A percentile compares a stretch with the other conserved stretches of the same genome.
Conservation (phyloP, 1,140 invertebrate species). For the Drosophila ficusphila region DNA sequence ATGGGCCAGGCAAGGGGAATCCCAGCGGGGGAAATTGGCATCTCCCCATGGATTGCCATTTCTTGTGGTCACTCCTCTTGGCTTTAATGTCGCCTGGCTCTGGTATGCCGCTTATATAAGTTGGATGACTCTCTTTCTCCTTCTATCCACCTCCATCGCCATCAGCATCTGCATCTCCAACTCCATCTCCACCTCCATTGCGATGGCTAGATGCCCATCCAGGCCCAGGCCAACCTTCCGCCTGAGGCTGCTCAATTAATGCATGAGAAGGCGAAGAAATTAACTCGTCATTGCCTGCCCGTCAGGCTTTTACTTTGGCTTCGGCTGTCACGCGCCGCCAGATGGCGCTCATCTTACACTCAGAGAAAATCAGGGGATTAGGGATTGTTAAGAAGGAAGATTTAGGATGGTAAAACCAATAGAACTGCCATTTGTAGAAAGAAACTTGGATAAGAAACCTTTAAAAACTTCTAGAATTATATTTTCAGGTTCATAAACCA, state of each 20-base stretch:
- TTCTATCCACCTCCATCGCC: neutral
- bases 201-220: slow-evolving; percentile 16
- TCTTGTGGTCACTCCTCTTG: slow-evolving; percentile 75
- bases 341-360: slow-evolving; percentile 66
- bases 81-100: slow-evolving; percentile 71
- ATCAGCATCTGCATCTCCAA: neutral
- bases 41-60: slow-evolving; percentile 39
- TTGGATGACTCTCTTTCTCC: slow-evolving; percentile 19
- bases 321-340: slow-evolving; percentile 67
- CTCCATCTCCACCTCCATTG: slow-evolving; percentile 11
- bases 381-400: no score
- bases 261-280: slow-evolving; percentile 75
- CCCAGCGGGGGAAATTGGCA: neutral
- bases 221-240: slow-evolving; percentile 29
- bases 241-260: slow-evolving; percentile 59
- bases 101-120: slow-evolving; percentile 60
- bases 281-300: slow-evolving; percentile 75
- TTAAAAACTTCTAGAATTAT: no score
- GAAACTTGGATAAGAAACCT: no score
- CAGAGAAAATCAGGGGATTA: slow-evolving; percentile 12
- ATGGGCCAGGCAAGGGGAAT: slow-evolving; percentile 23
- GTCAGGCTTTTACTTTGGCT: slow-evolving; percentile 37
- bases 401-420: no score
- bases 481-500: no score
- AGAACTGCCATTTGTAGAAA: no score